A percentile compares a stretch with the other conserved stretches of the same genome.
Evolutionary conservation across 1,140 invertebrate genomes (phyloP).

Genomic region (Nymphalis io): DNA sequence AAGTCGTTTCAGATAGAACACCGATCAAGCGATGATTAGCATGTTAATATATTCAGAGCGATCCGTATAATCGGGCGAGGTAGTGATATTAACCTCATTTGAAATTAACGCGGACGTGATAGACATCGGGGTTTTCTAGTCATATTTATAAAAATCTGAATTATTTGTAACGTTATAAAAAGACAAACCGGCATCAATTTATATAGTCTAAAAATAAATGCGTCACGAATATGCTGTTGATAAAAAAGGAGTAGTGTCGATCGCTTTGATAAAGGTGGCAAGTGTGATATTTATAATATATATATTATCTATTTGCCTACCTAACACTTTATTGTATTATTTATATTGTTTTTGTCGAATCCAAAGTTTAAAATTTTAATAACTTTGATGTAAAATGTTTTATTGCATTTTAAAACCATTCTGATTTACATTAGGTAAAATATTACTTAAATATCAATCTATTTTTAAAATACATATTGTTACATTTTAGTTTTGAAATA

Average conservation of each 20-base stretch:
- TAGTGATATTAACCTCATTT: constrained; percentile 74
- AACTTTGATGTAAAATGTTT: not conserved
- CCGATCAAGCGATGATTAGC: constrained; percentile 70
- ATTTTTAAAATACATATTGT: not conserved
- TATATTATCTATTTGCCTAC: not conserved
- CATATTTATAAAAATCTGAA: constrained; percentile 53
- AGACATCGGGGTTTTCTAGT: constrained; percentile 57
- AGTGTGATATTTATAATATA: not conserved
- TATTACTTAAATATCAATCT: too few relatives aligned
- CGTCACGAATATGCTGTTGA: constrained; percentile 7
- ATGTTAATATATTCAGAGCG: constrained; percentile 78
- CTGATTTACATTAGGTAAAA: too few relatives aligned
- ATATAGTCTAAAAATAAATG: constrained; percentile 5
- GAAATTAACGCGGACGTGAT: constrained; percentile 57
- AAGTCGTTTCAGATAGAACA: constrained; percentile 61
- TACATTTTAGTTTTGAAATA: too few relatives aligned
- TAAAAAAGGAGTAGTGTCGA: not conserved
- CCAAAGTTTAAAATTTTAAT: not conserved
- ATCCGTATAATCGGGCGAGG: constrained; percentile 69
- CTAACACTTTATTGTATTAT: not conserved
- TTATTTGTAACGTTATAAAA: constrained; percentile 48
- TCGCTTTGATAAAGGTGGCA: constrained; percentile 6
- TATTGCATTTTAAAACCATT: too few relatives aligned
- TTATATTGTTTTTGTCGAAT: not conserved
- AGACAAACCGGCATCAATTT: constrained; percentile 12